Evolutionary conservation across 2,888 invertebrate genomes (phyloP), one percentile per base, ranked within the genome.

Genomic region (Yponomeuta cagnagella): DNA sequence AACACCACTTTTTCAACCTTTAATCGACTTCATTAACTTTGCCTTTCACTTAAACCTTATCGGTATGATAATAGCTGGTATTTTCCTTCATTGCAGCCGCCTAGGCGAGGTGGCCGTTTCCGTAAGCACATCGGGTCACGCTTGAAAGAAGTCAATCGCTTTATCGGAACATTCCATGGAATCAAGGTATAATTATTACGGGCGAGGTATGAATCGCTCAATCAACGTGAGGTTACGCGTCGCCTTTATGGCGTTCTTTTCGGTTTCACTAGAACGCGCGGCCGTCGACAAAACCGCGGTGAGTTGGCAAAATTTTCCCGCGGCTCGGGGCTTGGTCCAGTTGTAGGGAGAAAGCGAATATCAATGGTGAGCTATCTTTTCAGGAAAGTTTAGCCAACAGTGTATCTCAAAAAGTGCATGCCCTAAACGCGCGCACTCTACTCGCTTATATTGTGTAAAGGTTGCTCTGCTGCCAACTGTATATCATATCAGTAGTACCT

Each of bases 171-270:
- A 65, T 65, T 65, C 65, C 65, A 33, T 31, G 12, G 65, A 58
- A 58, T 58, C 52, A 58, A 58, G 64, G 64, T 31, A 65, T 65
- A 68, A 63, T 58, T 48, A 69, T 69, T 69, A 52, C 15, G 69
- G 37, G 68, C 30, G 58, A 15, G 30, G 77, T 78, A 79, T 87
- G 88, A 87, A 88, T 88, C 84, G 85, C 80, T 86, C 83, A 88
- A 88, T 87, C 88, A 87, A 82, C 81, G 81, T 76, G 78, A 82
- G 84, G 63, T 68, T 65, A 72, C 68, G 58, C 48, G 72, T 37
- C 48, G 48, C 69, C 48, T 72, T 67, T 72, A 71, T 72, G 63
- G 52, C 15, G 23, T 71, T 31, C 66, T 65, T 71, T 69, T 66
- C 68, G 70, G 63, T 33, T 71, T 68, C 63, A 70, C 48, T 66